Conservation (phyloP, 2,113 vertebrate genomes). For the Lontra canadensis region DNA sequence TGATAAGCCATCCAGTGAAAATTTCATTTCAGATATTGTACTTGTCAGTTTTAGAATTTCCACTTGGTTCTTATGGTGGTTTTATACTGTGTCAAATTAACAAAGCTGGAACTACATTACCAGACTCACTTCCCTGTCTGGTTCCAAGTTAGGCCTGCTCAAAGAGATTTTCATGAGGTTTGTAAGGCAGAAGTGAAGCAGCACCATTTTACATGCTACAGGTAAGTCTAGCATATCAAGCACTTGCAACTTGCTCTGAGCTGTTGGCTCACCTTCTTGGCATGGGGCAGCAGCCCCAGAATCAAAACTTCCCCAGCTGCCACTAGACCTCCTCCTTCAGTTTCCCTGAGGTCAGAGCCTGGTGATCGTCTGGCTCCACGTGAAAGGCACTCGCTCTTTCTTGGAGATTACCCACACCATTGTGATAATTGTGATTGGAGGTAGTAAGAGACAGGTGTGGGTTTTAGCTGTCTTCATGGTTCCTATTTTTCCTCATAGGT, state of each 20-base stretch:
- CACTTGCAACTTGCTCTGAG: neutral
- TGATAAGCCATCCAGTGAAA: neutral
- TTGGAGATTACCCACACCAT: neutral
- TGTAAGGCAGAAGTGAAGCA: neutral
- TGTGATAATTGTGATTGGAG: neutral
- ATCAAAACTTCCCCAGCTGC: neutral
- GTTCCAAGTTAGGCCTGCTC: neutral
- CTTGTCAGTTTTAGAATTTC: neutral
- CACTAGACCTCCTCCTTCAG: neutral
- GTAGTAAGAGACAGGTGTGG: neutral
- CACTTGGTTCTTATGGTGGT: neutral
- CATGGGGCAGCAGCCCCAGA: neutral
- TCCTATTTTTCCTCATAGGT: neutral
- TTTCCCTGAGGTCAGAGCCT: neutral
- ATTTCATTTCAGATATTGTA: neutral
- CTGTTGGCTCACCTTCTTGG: neutral
- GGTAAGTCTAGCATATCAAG: neutral
- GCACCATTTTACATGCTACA: neutral
- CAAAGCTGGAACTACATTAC: neutral
- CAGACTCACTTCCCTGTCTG: neutral
- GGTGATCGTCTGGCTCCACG: accelerated
- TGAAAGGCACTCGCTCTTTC: neutral
- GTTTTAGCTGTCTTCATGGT: neutral
- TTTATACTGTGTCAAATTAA: neutral
- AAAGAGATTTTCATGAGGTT: neutral